A percentile compares a stretch with the other conserved stretches of the same genome.
phyloP scores from a whole-genome alignment of 2,888 invertebrate genomes.

The Dryococelus australis region DNA sequence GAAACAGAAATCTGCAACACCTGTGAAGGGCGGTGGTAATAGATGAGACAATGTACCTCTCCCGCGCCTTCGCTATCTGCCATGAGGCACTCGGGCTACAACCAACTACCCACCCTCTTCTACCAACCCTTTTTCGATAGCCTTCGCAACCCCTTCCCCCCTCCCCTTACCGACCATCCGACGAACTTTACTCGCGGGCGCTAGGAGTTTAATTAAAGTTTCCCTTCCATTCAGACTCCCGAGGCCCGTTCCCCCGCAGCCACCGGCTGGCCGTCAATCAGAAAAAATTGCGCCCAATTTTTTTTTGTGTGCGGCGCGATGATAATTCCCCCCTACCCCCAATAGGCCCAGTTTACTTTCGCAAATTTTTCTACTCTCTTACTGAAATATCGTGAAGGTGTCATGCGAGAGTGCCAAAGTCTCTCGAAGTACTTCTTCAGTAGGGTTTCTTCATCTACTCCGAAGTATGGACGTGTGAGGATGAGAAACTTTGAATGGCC shows the following conservation, averaged over 20 bases:
- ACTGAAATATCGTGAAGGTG: too few species aligned
- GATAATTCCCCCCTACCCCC: too few species aligned
- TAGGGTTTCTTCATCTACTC: too few species aligned
- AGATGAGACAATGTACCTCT: constrained; percentile 1
- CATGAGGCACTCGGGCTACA: background rate
- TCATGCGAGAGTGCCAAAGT: too few species aligned
- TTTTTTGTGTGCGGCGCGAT: too few species aligned
- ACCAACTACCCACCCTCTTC: background rate
- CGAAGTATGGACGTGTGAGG: too few species aligned
- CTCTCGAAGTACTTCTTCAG: too few species aligned
- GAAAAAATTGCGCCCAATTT: background rate
- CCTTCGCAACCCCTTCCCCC: background rate
- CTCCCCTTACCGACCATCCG: background rate
- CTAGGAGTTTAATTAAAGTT: background rate
- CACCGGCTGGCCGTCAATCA: background rate
- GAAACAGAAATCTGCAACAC: background rate
- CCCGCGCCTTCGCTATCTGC: background rate
- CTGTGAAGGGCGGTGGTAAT: background rate
- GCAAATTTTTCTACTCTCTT: too few species aligned
- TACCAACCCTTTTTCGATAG: background rate
- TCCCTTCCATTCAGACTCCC: background rate
- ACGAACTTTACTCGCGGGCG: background rate
- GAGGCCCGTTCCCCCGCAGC: background rate
- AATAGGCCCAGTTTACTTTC: too few species aligned
- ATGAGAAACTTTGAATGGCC: too few species aligned